Evolutionary conservation across 2,888 invertebrate genomes (phyloP).

Genomic region (Diaphora mendica): DNA sequence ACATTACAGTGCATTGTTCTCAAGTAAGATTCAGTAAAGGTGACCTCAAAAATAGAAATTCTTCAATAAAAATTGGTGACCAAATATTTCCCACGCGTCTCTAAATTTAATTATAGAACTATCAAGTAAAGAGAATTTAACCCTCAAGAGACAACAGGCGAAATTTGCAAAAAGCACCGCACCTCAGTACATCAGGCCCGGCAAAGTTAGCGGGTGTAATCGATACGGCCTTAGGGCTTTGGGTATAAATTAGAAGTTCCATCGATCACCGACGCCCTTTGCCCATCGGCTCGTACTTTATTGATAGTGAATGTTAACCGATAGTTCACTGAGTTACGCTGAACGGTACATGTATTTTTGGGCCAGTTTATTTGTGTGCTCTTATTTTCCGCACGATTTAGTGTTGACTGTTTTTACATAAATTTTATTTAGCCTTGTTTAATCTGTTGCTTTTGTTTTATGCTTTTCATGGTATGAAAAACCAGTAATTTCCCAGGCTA

Average conservation of each 20-base stretch:
- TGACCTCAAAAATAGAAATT: neutral
- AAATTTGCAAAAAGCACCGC: conserved; percentile 78
- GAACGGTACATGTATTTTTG: conserved; percentile 64
- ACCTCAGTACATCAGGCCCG: conserved; percentile 59
- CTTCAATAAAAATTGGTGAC: no score
- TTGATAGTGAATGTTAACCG: conserved; percentile 81
- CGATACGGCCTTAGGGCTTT: conserved; percentile 86
- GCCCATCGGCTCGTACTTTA: conserved; percentile 84
- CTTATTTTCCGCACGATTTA: conserved; percentile 41
- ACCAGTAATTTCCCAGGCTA: neutral
- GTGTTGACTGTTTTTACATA: conserved; percentile 24
- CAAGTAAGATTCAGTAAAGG: neutral
- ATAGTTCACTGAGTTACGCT: conserved; percentile 72
- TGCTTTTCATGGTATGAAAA: neutral
- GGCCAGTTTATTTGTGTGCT: conserved; percentile 45
- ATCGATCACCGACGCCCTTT: conserved; percentile 84
- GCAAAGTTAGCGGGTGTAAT: conserved; percentile 79
- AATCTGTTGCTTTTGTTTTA: conserved; percentile 1
- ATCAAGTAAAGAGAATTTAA: conserved; percentile 53
- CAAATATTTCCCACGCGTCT: conserved; percentile 50
- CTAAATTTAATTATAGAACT: conserved; percentile 53
- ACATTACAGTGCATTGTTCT: neutral
- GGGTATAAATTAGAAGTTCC: conserved; percentile 84
- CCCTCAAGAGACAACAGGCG: conserved; percentile 66
- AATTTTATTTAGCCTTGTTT: conserved; percentile 16